Evolutionary conservation across 2,113 vertebrate genomes (phyloP).

Genomic region (Sceloporus tristichus): DNA sequence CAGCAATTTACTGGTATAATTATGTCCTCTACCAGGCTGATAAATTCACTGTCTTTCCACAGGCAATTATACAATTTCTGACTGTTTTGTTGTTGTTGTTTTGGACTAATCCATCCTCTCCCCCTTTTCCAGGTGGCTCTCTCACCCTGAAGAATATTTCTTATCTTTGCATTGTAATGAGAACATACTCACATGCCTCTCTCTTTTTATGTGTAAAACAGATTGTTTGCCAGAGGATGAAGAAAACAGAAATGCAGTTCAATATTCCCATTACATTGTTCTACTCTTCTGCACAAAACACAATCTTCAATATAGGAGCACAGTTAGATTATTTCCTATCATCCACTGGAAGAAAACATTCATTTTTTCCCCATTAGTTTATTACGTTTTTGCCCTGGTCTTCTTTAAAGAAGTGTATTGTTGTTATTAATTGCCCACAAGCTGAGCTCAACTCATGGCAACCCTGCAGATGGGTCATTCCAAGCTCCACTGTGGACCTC

Average conservation of each 20-base stretch:
- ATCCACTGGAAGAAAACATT: not conserved
- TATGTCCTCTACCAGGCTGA: not conserved
- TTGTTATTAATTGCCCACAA: too few relatives aligned
- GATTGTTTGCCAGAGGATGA: not conserved
- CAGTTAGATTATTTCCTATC: not conserved
- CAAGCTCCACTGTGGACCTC: too few relatives aligned
- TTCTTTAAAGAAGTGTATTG: not conserved
- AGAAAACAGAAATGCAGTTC: not conserved
- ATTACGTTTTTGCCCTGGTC: not conserved
- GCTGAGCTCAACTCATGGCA: too few relatives aligned
- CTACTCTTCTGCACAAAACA: not conserved
- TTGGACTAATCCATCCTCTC: not conserved
- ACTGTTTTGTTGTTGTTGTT: not conserved
- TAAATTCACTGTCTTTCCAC: not conserved
- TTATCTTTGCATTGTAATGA: conserved; percentile 5
- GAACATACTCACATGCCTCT: not conserved
- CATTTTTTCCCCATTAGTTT: not conserved
- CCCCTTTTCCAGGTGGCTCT: too few relatives aligned
- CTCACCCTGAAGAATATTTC: not conserved
- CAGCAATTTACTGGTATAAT: conserved; percentile 15
- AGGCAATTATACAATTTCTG: not conserved
- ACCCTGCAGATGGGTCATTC: too few relatives aligned
- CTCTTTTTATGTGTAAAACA: not conserved
- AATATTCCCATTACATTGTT: not conserved
- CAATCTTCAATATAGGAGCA: not conserved